Conservation (phyloP, 2,888 invertebrate species). For the Pollenia griseotomentosa region DNA sequence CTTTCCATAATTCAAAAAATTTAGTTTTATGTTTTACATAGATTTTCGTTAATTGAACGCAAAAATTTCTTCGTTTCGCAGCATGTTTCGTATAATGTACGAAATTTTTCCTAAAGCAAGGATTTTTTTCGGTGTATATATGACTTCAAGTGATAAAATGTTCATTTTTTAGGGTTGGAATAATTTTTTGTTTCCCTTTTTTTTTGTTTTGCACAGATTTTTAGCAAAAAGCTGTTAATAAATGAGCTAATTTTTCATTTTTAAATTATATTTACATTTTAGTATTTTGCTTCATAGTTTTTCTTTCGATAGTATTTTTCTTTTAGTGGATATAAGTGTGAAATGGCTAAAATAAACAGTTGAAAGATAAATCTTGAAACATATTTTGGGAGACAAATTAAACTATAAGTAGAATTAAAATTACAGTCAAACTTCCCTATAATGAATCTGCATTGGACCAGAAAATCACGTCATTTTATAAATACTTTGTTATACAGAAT, state of each 20-base stretch:
- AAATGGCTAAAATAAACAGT: slow-evolving; percentile 41
- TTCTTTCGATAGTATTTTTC: not conserved
- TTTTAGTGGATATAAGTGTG: slow-evolving; percentile 25
- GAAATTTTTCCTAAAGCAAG: too few species aligned
- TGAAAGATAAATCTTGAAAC: not conserved
- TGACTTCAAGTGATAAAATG: slow-evolving; percentile 16
- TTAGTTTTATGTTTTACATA: too few species aligned
- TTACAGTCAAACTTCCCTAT: too few species aligned
- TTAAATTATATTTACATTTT: slow-evolving; percentile 12
- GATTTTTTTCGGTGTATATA: too few species aligned
- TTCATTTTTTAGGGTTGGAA: slow-evolving; percentile 19
- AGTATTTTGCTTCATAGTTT: slow-evolving; percentile 1
- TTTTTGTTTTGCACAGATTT: slow-evolving; percentile 1
- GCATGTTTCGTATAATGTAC: too few species aligned
- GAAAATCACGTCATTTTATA: too few species aligned
- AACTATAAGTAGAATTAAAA: too few species aligned
- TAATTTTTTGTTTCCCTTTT: not conserved
- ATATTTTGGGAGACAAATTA: not conserved
- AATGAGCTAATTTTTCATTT: slow-evolving; percentile 62
- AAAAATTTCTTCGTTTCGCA: too few species aligned
- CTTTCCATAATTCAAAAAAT: too few species aligned
- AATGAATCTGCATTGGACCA: too few species aligned
- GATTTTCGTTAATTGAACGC: too few species aligned
- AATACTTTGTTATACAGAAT: too few species aligned
- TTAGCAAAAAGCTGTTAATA: slow-evolving; percentile 38